Base-by-base conservation (phyloP, 2,797 vertebrate species). In the Enteromius unitaeniatus region DNA sequence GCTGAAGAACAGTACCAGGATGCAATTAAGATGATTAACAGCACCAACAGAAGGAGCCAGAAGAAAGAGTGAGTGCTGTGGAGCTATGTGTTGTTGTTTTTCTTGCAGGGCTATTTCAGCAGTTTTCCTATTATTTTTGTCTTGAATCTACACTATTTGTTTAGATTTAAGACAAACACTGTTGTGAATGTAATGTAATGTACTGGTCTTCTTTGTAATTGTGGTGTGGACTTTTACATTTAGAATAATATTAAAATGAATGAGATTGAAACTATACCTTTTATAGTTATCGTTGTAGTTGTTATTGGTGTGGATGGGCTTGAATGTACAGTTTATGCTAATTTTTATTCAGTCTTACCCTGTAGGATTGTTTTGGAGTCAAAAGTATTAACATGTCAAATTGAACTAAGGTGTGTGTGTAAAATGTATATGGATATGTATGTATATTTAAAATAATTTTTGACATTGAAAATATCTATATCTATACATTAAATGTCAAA, bases 1-100 rank as follows among this genome's bases (percentile, higher is more conserved):
- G 94, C 95, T 0, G 98, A 99, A 84, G 93, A 96, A 67, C 93
- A 97, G 89, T 99, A 98, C 91, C 96, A 97, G 89, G 92, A 92
- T 1, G 95, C 96, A 68, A 92, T 99, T 91, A 96, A 93, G 80
- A 96, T 97, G 84, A 95, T 99, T 80, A 99, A 98, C 76, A 91
- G 92, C 85, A 99, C 97, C 90, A 97, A 91, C 85, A 96, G 96
- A 90, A 97, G 93, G 89, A 94, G 93, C 87, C 97, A 97, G 85
- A 98, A 95, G 90, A 97, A 95, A 94, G 97, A 97, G 98, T 99
- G 93, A 94, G 94, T 86, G 26, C 34, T 45, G 5, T 49, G 3
- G 26, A 31, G 62, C 45, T 15, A 47, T 47, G 45, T 47, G 11
- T 47, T 47, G 3, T 14, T 47, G 2, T 62, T 23, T 23, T 40